Conservation (phyloP, 2,797 vertebrate species). For the Notoglanidium macrostoma region DNA sequence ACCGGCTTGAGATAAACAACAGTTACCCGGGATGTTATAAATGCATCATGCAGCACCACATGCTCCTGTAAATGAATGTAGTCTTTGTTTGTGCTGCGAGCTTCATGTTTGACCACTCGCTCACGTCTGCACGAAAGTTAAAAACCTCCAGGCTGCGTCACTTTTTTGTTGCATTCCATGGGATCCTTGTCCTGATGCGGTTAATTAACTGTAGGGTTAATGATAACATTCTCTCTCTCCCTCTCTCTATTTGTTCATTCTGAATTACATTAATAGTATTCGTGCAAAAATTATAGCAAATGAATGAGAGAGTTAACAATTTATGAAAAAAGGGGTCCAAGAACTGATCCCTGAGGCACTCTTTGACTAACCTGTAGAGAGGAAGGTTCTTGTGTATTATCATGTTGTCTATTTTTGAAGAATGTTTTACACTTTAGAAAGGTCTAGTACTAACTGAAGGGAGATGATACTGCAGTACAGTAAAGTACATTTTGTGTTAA, state of each 20-base stretch:
- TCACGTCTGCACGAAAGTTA: background rate
- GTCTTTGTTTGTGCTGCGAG: slow-evolving; percentile 3
- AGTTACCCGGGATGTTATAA: background rate
- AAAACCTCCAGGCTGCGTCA: background rate
- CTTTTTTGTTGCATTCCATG: background rate
- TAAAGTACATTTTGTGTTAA: background rate
- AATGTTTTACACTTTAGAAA: background rate
- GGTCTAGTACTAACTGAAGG: background rate
- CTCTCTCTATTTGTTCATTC: background rate
- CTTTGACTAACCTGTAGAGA: background rate
- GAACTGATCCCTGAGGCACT: background rate
- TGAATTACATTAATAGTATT: background rate
- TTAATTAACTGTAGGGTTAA: background rate
- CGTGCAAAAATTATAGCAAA: background rate
- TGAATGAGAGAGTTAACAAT: background rate
- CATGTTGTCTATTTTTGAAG: background rate
- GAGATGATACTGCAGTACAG: background rate
- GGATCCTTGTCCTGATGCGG: no score
- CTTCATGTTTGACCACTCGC: background rate
- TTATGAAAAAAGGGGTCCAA: background rate
- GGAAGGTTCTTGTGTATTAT: background rate
- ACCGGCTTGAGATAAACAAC: no score
- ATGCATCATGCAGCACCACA: background rate
- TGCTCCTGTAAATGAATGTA: background rate
- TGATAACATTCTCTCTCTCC: background rate